Evolutionary conservation across 2,888 invertebrate genomes (phyloP).

Genomic region (Acleris literana): DNA sequence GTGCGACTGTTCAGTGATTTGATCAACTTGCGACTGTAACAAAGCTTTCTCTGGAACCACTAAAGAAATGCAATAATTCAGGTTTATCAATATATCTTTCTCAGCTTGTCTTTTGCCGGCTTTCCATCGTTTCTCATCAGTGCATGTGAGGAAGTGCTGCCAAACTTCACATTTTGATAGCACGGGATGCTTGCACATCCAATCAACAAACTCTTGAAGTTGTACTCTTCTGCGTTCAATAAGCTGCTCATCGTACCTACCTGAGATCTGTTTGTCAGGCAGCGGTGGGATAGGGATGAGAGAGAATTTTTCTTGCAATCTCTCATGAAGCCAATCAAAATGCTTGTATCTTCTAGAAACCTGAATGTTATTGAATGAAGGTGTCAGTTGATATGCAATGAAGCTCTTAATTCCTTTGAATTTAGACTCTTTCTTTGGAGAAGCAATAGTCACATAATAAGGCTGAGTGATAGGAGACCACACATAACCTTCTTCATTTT

Average conservation of each 20-base stretch:
- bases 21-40: conserved; percentile 89
- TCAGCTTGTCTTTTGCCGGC: conserved; percentile 97
- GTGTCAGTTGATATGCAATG: conserved; percentile 97
- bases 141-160: conserved; percentile 98
- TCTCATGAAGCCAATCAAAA: conserved; percentile 99
- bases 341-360: conserved; percentile 98
- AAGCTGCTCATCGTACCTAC: conserved; percentile 98
- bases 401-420: conserved; percentile 98
- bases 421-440: conserved; percentile 98
- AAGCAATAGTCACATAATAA: conserved; percentile 94
- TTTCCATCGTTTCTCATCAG: conserved; percentile 99
- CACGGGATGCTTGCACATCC: conserved; percentile 98
- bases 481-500: conserved; percentile 87
- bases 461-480: conserved; percentile 90
- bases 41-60: conserved; percentile 92
- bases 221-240: conserved; percentile 97
- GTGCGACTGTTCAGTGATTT: conserved; percentile 92
- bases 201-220: conserved; percentile 97
- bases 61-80: conserved; percentile 95
- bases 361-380: conserved; percentile 96
- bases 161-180: conserved; percentile 95
- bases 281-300: conserved; percentile 97
- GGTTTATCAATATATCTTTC: conserved; percentile 94
- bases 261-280: conserved; percentile 99
- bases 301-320: conserved; percentile 96